These are phyloP conservation scores for Pemphigus obesinymphae DNA, from an alignment of 1,140 invertebrate genomes.

Conservation along the genomic window DNA sequence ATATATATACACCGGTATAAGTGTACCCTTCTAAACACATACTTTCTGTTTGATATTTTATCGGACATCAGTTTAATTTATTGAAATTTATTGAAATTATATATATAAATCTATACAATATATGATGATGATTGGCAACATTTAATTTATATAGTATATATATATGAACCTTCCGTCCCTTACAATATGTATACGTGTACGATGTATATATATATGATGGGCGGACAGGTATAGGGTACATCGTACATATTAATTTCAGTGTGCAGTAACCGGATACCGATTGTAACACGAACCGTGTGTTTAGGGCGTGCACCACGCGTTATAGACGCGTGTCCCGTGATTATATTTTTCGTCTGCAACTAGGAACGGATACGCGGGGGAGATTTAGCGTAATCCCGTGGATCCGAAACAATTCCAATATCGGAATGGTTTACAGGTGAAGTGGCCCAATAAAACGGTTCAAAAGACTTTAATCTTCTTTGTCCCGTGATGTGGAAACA, in stretches of 20 bases:
- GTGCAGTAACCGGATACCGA: constrained; percentile 2
- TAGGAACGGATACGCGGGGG: not conserved
- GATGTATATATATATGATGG: not conserved
- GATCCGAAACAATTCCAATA: constrained; percentile 21
- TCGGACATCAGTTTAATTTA: not conserved
- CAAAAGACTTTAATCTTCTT: constrained; percentile 22
- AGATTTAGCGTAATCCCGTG: constrained; percentile 14
- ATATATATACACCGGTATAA: no score
- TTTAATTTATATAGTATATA: not conserved
- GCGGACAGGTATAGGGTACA: not conserved
- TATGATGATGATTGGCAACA: not conserved
- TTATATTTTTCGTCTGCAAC: not conserved
- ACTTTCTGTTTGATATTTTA: not conserved
- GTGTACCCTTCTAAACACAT: no score
- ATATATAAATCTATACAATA: not conserved
- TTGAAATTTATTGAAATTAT: not conserved
- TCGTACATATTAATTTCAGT: constrained; percentile 25
- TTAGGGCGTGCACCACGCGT: not conserved
- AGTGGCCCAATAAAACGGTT: constrained; percentile 19
- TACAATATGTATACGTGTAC: not conserved
- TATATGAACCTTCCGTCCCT: not conserved
- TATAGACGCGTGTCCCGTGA: constrained; percentile 21
- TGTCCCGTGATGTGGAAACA: not conserved
- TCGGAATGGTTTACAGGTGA: not conserved
- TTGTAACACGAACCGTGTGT: not conserved